Base-by-base conservation (phyloP, 2,113 vertebrate genomes). In the Catharus minimus region DNA sequence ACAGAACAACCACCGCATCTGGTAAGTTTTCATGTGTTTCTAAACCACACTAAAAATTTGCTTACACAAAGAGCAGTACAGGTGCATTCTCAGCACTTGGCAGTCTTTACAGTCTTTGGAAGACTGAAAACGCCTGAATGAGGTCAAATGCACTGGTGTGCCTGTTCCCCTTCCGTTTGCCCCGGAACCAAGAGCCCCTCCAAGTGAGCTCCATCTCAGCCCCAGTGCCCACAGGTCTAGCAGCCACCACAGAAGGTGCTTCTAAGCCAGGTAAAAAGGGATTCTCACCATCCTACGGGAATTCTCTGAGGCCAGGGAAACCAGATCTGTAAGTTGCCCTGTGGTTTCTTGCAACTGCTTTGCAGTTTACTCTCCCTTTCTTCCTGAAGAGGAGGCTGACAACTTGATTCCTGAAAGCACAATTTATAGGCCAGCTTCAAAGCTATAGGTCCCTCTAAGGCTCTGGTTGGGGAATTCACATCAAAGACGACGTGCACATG, bases 351-450 rank as follows among this genome's bases (percentile, higher is more conserved):
- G 24, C 27, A 53, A 79, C 65, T 95, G 94, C 96, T 96, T 97
- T 94, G 69, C 89, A 95, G 94, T 96, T 94, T 96, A 91, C 83
- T 91, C 92, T 78, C 52, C 88, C 91, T 71, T 94, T 93, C 62
- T 96, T 96, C 95, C 94, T 93, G 92, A 97, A 96, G 94, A 92
- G 66, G 81, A 91, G 89, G 84, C 96, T 97, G 95, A 96, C 91
- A 97, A 97, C 97, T 97, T 95, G 93, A 96, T 96, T 97, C 96
- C 97, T 96, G 97, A 97, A 97, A 97, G 97, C 96, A 96, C 97
- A 96, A 95, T 97, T 98, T 97, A 97, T 94, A 97, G 97, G 96
- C 92, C 96, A 97, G 96, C 98, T 97, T 98, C 98, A 98, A 98
- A 98, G 97, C 94, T 88, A 41, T 47, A 79, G 95, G 97, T 96